These are phyloP conservation scores for Otocyon megalotis DNA, from an alignment of 2,113 vertebrate genomes.

Conservation along the genomic window DNA sequence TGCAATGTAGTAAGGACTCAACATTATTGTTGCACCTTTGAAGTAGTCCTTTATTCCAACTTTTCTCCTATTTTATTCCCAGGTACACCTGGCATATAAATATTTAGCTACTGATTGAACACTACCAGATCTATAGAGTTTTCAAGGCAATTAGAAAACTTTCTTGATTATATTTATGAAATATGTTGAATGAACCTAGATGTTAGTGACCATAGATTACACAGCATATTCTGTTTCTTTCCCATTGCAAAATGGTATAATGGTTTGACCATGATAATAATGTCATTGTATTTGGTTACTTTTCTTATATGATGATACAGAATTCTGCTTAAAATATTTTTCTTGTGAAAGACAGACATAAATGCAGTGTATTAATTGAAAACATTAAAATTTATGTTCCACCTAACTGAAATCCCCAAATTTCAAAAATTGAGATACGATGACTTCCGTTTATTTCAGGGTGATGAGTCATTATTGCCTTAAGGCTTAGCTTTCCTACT, in stretches of 20 bases:
- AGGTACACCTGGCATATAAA: background rate
- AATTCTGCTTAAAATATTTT: conserved; percentile 23
- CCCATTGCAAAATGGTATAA: background rate
- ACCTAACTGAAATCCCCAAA: background rate
- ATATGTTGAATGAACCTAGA: background rate
- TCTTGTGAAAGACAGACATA: background rate
- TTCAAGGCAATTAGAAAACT: background rate
- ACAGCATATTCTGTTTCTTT: conserved; percentile 14
- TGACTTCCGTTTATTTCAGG: conserved; percentile 9
- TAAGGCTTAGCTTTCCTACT: conserved; percentile 7
- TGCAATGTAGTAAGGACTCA: background rate
- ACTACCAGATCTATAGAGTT: background rate
- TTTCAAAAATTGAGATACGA: background rate
- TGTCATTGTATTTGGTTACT: background rate
- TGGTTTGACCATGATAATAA: background rate
- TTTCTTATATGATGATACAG: background rate
- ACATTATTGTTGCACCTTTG: background rate
- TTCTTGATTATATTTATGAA: conserved; percentile 23
- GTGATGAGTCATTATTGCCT: background rate
- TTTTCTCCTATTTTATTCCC: background rate
- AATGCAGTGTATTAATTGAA: background rate
- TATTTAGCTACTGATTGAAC: background rate
- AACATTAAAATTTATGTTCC: background rate
- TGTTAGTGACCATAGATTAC: background rate
- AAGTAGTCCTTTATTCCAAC: background rate